Base-by-base conservation (phyloP, 2,113 vertebrate species). In the Azemiops feae region DNA sequence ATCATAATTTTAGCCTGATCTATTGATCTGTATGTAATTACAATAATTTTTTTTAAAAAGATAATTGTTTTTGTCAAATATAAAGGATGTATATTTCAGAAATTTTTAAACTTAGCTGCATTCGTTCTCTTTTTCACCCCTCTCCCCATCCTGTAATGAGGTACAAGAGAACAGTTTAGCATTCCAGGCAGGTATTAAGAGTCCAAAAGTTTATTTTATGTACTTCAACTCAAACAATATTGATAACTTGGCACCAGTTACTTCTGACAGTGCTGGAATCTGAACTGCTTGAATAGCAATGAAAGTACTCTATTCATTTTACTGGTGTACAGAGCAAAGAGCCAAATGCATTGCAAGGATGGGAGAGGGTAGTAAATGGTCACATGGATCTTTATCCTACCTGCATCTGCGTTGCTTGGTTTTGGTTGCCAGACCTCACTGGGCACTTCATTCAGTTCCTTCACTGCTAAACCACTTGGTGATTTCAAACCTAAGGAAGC, bases 161-260 rank as follows among this genome's bases (percentile, higher is more conserved):
- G 43, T 43, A 9, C 39, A 27, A 52, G 43, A 90, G 55, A 52
- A 85, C 23, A 52, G n/a, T 16, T 54, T 50, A 34, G n/a, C 64
- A 85, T 23, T 87, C 57, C 22, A 55, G 7, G n/a, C 45, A 90
- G 45, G 27, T 58, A 86, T 90, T 58, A 93, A 87, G 34, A 14
- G 81, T 23, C 45, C 81, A 34, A 87, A 81, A 93, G 85, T 93
- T 85, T 69, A 52, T 91, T 69, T 30, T 81, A 47, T 81, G 34
- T 43, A 81, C 74, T 81, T 54, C 30, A 22, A n/a, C 87, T 50
- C 47, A 23, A 52, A 39, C 14, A 69, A 43, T 85, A 89, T 64
- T 43, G 30, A 93, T 93, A 89, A 86, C 47, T 20, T 93, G 74
- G 74, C 74, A 81, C 85, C 47, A 23, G 34, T 47, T n/a, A 30